These are phyloP conservation scores for Sebastes schlegelii DNA, from an alignment of 2,113 vertebrate species.

Conservation along the genomic window DNA sequence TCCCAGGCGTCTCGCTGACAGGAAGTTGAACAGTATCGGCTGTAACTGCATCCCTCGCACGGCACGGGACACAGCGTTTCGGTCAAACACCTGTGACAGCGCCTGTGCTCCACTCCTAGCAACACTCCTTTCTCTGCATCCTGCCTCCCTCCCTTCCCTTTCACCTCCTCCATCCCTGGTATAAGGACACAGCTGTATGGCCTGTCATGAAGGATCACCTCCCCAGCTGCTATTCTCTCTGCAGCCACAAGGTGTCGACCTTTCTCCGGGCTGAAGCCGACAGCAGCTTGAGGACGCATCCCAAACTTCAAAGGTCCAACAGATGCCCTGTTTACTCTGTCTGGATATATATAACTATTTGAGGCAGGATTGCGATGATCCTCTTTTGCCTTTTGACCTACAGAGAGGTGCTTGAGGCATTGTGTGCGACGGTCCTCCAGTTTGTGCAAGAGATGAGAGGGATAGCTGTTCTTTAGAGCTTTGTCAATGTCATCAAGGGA, in stretches of 20 bases:
- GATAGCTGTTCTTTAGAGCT: conserved; percentile 87
- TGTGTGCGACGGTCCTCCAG: conserved; percentile 84
- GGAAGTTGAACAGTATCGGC: conserved; percentile 87
- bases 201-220: conserved; percentile 87
- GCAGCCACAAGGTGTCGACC: conserved; percentile 89
- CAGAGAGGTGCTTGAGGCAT: conserved; percentile 83
- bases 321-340: neutral
- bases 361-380: conserved; percentile 26
- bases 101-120: conserved; percentile 81
- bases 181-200: conserved; percentile 92
- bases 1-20: conserved; percentile 89
- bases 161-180: conserved; percentile 73
- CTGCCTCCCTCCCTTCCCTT: conserved; percentile 10
- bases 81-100: conserved; percentile 91
- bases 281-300: conserved; percentile 78
- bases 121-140: neutral
- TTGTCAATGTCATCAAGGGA: conserved; percentile 89
- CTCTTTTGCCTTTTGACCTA: conserved; percentile 19
- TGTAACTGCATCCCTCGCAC: conserved; percentile 89
- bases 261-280: conserved; percentile 82
- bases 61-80: conserved; percentile 82
- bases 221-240: conserved; percentile 85
- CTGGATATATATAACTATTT: conserved; percentile 27
- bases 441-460: conserved; percentile 88
- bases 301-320: conserved; percentile 37